Evolutionary conservation across 2,113 vertebrate species (phyloP).

Genomic region (Stegostoma tigrinum): DNA sequence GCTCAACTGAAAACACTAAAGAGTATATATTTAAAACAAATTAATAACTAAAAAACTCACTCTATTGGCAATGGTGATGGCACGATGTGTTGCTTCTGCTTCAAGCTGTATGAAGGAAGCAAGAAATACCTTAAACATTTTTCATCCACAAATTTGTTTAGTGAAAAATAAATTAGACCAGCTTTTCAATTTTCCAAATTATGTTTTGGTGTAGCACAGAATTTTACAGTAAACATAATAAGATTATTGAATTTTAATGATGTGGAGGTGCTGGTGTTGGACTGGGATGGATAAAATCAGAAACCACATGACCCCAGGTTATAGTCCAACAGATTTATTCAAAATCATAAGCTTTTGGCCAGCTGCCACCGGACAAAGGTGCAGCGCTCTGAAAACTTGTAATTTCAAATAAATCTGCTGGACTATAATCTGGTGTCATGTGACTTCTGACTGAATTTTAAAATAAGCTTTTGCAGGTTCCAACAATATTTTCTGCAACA

Average conservation of each 20-base stretch:
- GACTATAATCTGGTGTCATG: too few species aligned
- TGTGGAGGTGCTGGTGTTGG: too few species aligned
- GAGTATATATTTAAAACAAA: background rate
- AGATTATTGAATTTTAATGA: background rate
- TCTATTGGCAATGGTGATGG: constrained; percentile 88
- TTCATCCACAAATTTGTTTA: background rate
- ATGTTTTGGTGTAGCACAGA: background rate
- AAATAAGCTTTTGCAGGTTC: background rate
- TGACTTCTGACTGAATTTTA: background rate
- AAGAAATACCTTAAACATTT: constrained; percentile 9
- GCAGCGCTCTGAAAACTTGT: too few species aligned
- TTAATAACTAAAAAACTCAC: constrained; percentile 57
- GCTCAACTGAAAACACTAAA: background rate
- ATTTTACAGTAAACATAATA: background rate
- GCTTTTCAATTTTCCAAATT: background rate
- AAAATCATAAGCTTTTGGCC: too few species aligned
- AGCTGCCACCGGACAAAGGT: too few species aligned
- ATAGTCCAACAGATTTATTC: too few species aligned
- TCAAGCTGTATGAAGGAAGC: constrained; percentile 68
- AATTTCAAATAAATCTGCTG: too few species aligned
- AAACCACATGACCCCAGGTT: too few species aligned
- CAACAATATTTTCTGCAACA: background rate
- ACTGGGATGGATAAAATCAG: too few species aligned
- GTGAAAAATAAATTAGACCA: background rate
- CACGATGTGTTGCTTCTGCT: constrained; percentile 84